Evolutionary conservation across 2,113 vertebrate species (phyloP), one percentile per base, ranked within the genome.

Genomic region (Dendrocopos noguchii): DNA sequence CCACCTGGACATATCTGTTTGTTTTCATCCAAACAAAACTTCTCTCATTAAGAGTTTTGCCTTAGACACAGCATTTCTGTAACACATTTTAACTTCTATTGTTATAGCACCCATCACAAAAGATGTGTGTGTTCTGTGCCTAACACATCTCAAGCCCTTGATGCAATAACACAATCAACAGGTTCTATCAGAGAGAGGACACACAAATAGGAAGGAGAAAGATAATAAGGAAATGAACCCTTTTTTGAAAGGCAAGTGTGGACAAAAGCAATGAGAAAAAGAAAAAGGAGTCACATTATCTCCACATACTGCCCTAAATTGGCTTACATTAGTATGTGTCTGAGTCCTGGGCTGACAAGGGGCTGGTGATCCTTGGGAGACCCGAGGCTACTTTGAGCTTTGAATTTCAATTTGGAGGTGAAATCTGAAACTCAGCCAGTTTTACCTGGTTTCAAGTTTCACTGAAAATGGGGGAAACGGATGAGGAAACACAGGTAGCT

Each of bases 391-490:
- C 85, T 85, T 93, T 88, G 55, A 42, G 80, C 83, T 93, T 91
- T 94, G 84, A 77, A 84, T 96, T 94, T 90, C 91, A 80, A 31
- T 78, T 88, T 86, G 59, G 85, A 93, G 86, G 90, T 15, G 84
- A 90, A 96, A 95, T 55, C 16, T 28, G 77, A 94, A 24, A 2
- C 76, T 25, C 50, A 84, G 46, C 65, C 39, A 76, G 80, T 91
- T 95, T 95, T 70, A 91, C 95, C 91, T 86, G 85, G 94, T 86
- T 88, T 96, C 42, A 12, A 15, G 50, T 94, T 94, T 91, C 93
- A 16, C 60, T 72, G 70, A 33, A 36, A 67, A 56, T 61, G 14
- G 10, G 7, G 28, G 33, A 74, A 57, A 13, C 0, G 7, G 64
- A 29, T 67, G 74, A 88, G 59, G 70, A 80, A 72, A 55, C 0